Conservation (phyloP, 1,140 invertebrate genomes). For the Bombus confusus region DNA sequence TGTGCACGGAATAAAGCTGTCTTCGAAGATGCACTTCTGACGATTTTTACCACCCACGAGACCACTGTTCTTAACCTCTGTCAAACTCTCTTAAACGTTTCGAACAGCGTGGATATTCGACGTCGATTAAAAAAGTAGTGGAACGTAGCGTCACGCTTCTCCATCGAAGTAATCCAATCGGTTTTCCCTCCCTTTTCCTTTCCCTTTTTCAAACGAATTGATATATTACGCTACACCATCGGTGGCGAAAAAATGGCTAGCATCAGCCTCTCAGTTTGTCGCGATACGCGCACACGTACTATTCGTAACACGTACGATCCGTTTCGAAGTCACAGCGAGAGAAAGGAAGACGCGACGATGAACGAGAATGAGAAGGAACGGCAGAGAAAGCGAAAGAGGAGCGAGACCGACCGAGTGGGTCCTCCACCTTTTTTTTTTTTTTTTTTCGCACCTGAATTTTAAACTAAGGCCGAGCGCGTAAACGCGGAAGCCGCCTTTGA, state of each 20-base stretch:
- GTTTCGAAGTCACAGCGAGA: not conserved
- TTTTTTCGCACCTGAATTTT: slow-evolving; percentile 60
- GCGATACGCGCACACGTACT: not conserved
- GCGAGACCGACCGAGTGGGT: slow-evolving; percentile 6
- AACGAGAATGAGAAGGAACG: not conserved
- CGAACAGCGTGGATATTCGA: too few relatives aligned
- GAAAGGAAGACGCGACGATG: not conserved
- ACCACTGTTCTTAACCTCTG: too few relatives aligned
- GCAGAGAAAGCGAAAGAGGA: too few relatives aligned
- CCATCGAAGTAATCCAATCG: not conserved
- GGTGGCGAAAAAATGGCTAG: not conserved
- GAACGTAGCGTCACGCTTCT: not conserved
- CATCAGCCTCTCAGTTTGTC: not conserved
- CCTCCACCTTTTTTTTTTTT: slow-evolving; percentile 36
- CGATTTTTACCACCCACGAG: not conserved
- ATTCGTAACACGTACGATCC: not conserved
- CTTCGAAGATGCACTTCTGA: not conserved
- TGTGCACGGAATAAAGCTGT: slow-evolving; percentile 26
- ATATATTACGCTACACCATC: not conserved
- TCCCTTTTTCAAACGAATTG: not conserved
- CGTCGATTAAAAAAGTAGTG: not conserved
- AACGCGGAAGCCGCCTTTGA: slow-evolving; percentile 56
- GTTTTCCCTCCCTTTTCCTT: not conserved
- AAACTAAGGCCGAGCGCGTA: slow-evolving; percentile 52
- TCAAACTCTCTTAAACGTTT: not conserved